These are phyloP conservation scores for Cygnus atratus DNA, from an alignment of 2,113 vertebrate genomes.

Conservation along the genomic window DNA sequence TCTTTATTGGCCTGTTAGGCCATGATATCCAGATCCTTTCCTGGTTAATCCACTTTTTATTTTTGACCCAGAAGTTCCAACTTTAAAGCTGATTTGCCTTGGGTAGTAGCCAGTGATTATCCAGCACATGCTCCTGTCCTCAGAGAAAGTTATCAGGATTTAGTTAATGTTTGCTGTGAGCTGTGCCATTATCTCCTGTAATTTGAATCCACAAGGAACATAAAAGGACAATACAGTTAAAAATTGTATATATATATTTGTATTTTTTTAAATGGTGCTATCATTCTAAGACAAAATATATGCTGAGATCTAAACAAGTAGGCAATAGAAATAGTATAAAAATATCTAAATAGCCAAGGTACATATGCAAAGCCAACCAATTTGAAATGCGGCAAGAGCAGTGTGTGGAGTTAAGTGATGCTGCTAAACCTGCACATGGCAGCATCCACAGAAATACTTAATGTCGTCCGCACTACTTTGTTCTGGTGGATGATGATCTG, in stretches of 20 bases:
- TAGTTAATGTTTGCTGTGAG: not conserved
- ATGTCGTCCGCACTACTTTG: not conserved
- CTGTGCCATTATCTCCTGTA: not conserved
- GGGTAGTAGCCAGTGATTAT: not conserved
- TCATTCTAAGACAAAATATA: not conserved
- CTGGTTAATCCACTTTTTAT: not conserved
- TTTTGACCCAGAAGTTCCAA: not conserved
- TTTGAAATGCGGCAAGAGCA: not conserved
- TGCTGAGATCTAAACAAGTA: not conserved
- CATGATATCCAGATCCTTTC: not conserved
- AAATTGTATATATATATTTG: not conserved
- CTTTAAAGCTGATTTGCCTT: not conserved
- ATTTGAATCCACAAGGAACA: not conserved
- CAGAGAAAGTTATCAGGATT: not conserved
- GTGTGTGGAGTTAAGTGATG: accelerated
- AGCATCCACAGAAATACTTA: not conserved
- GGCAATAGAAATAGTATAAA: not conserved
- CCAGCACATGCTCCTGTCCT: not conserved
- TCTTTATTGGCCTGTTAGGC: not conserved
- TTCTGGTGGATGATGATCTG: not conserved
- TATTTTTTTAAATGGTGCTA: not conserved
- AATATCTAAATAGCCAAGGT: not conserved
- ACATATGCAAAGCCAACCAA: not conserved
- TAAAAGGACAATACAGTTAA: not conserved
- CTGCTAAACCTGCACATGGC: not conserved